Evolutionary conservation across 1,140 invertebrate genomes (phyloP).

Genomic region (Pseudomyrmex gracilis): DNA sequence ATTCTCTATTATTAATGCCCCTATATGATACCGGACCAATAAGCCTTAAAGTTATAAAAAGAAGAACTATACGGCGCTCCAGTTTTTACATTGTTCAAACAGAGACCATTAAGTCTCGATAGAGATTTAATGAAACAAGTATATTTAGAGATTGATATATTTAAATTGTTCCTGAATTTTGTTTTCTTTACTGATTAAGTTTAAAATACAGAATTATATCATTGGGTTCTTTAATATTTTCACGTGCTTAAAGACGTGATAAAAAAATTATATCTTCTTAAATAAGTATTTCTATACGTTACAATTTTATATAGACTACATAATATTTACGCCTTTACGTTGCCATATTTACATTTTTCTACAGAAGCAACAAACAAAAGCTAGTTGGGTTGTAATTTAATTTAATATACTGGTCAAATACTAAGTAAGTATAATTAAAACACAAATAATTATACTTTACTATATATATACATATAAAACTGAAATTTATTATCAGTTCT

Average conservation of each 20-base stretch:
- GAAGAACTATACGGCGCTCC: constrained; percentile 24
- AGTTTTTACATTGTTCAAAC: constrained; percentile 58
- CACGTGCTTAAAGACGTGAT: neutral
- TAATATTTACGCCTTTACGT: constrained; percentile 40
- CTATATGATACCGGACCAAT: constrained; percentile 73
- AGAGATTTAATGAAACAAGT: constrained; percentile 48
- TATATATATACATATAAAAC: neutral
- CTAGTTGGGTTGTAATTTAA: neutral
- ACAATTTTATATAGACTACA: constrained; percentile 48
- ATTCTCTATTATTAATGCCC: constrained; percentile 57
- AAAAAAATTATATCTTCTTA: constrained; percentile 39
- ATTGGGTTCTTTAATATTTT: neutral
- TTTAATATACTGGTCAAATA: neutral
- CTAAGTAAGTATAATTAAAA: too few species aligned
- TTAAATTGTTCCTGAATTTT: constrained; percentile 14
- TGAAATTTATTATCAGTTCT: neutral
- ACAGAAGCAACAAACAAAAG: neutral
- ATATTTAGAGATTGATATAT: constrained; percentile 42
- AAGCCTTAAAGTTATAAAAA: constrained; percentile 62
- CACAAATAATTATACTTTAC: too few species aligned
- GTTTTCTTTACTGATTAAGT: neutral
- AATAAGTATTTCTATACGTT: constrained; percentile 25
- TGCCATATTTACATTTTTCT: constrained; percentile 39
- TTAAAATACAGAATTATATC: constrained; percentile 23
- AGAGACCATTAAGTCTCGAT: constrained; percentile 75